Conservation (phyloP, 2,113 vertebrate genomes). For the Casuarius casuarius region DNA sequence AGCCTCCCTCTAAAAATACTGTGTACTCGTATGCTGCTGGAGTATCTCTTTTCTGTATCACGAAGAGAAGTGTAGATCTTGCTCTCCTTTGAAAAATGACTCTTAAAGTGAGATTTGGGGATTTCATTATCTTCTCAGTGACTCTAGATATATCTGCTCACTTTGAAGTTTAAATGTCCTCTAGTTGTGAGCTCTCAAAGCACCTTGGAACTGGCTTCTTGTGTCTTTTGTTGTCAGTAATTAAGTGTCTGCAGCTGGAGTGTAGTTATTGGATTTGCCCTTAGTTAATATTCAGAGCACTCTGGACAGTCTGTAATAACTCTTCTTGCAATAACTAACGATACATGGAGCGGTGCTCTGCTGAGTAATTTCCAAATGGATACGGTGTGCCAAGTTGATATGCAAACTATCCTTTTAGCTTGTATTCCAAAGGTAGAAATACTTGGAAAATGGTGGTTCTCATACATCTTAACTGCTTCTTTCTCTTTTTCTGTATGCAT, state of each 20-base stretch:
- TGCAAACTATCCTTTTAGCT: not conserved
- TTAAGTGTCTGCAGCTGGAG: not conserved
- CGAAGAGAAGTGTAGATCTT: not conserved
- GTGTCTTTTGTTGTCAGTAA: not conserved
- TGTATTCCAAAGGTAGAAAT: not conserved
- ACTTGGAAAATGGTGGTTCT: not conserved
- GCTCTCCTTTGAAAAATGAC: not conserved
- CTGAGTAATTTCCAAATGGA: not conserved
- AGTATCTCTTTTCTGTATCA: not conserved
- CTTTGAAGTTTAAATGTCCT: not conserved
- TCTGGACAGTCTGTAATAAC: not conserved
- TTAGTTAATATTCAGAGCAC: not conserved
- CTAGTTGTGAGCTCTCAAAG: not conserved
- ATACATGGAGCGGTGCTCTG: not conserved
- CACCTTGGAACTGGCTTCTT: not conserved
- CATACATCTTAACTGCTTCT: not conserved
- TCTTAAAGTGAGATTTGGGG: not conserved
- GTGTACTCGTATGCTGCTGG: not conserved
- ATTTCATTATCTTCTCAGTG: not conserved
- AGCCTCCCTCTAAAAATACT: not conserved
- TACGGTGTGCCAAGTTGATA: not conserved
- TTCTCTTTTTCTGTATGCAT: constrained; percentile 4
- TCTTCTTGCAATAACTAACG: not conserved
- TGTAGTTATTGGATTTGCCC: not conserved
- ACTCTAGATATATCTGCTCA: not conserved